Conservation (phyloP, 1,140 invertebrate genomes). For the Drosophila repleta region DNA sequence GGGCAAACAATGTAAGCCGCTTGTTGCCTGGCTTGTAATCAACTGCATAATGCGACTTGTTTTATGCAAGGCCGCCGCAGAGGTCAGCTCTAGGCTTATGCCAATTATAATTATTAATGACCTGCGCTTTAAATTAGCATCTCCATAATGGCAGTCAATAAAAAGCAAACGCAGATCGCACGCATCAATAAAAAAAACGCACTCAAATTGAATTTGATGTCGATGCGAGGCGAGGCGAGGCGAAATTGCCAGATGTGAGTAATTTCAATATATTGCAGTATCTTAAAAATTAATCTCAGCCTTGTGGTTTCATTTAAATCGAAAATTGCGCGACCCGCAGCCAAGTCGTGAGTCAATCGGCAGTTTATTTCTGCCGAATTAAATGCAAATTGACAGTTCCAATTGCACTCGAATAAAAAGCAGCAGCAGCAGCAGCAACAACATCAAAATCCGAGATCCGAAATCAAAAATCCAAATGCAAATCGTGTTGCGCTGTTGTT, state of each 20-base stretch:
- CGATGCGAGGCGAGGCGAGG: not conserved
- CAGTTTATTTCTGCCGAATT: constrained; percentile 81
- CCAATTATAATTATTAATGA: constrained; percentile 50
- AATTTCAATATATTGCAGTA: constrained; percentile 42
- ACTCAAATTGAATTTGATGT: constrained; percentile 25
- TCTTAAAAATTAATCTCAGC: constrained; percentile 59
- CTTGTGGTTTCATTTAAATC: constrained; percentile 52
- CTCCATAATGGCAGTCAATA: too few relatives aligned
- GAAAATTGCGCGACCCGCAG: constrained; percentile 57
- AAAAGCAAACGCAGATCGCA: constrained; percentile 23
- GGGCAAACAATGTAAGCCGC: constrained; percentile 30
- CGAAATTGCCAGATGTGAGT: constrained; percentile 42
- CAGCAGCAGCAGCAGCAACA: not conserved
- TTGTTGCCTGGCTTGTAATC: constrained; percentile 40
- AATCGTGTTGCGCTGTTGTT: constrained; percentile 76
- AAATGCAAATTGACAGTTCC: constrained; percentile 81
- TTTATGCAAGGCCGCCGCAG: constrained; percentile 56
- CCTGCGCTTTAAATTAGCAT: constrained; percentile 58
- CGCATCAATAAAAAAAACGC: constrained; percentile 21
- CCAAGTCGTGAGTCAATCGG: constrained; percentile 73
- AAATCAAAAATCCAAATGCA: constrained; percentile 68
- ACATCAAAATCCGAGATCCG: constrained; percentile 57
- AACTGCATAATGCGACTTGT: constrained; percentile 44
- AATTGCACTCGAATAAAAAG: constrained; percentile 69
- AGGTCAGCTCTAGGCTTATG: constrained; percentile 32